Evolutionary conservation across 2,888 invertebrate genomes (phyloP), one percentile per base, ranked within the genome.

Genomic region (Polydrusus pterygomalis): DNA sequence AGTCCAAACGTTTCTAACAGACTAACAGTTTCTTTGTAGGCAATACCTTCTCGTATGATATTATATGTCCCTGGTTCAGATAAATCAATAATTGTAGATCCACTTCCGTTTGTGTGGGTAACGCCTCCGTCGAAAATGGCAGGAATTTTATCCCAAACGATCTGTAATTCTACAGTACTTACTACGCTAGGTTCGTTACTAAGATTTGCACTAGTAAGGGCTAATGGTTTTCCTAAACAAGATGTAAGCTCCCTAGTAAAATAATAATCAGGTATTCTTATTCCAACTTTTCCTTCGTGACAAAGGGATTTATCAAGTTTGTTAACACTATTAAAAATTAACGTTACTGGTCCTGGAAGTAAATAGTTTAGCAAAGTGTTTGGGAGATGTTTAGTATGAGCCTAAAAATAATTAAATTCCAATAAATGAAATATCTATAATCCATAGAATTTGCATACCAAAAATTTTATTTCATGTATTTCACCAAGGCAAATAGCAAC

Each of bases 301-400:
- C 97, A 88, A 77, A 90, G 90, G 2, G 93, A 93, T 88, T 97
- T 97, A 83, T 91, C 89, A 8, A 99, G 88, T 34, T 88, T 85
- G 73, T 89, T 87, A 0, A 93, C 93, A 81, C 96, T 92, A 80
- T 95, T 92, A 81, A 99, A 90, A 10, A 99, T 92, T 38, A 99
- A 88, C 2, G 99, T 99, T 0, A 98, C 96, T 0, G 98, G 97
- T 17, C 99, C 99, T 20, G 99, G 99, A 17, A 99, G 89, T 71
- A 99, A 88, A 6, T 90, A 89, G 15, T 89, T 81, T 6, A 98
- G 89, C 47, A 98, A 86, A 62, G 89, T 87, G 78, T 90, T 86
- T n/a, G 93, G 91, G 74, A 98, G 89, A 84, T 95, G 93, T 45
- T 91, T 89, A 0, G 92, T 89, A 79, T 92, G 85, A 10, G 95